Conservation (phyloP, 30 jellyfish, hydroid and myxozoan species). For the Aurelia aurita complex sp. Pacific region DNA sequence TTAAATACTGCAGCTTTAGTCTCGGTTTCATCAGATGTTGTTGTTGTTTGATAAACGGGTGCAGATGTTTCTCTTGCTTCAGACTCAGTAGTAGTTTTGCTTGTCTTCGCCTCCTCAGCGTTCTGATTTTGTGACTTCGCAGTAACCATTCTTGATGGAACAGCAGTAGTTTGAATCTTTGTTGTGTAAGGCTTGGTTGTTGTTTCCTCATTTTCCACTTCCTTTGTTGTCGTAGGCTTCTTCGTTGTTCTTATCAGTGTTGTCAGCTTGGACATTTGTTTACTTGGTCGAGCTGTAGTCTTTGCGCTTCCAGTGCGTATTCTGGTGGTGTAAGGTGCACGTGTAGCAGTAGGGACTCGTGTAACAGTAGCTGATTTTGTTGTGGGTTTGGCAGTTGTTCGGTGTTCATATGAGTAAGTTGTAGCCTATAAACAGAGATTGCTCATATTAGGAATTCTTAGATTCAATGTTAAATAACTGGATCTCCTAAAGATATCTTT, state of each 20-base stretch:
- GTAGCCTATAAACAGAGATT: neutral
- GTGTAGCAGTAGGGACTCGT: too few species aligned
- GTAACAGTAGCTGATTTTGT: neutral
- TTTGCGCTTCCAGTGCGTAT: slow-evolving; percentile 17
- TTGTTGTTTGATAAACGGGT: slow-evolving; percentile 17
- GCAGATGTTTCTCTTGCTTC: slow-evolving; percentile 9
- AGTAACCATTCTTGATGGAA: too few species aligned
- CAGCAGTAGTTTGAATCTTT: neutral
- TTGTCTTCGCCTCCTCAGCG: slow-evolving; percentile 3
- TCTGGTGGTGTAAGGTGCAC: too few species aligned
- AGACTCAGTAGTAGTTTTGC: slow-evolving; percentile 9
- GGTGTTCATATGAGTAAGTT: neutral
- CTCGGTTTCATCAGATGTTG: neutral
- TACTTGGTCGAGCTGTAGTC: slow-evolving; percentile 8
- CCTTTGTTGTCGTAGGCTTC: slow-evolving; percentile 11
- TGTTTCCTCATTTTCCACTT: slow-evolving; percentile 1
- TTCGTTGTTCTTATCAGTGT: slow-evolving; percentile 12
- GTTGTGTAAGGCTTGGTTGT: neutral
- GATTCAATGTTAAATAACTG: too few species aligned
- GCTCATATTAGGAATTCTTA: neutral
- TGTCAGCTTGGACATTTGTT: neutral
- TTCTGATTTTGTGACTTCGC: neutral
- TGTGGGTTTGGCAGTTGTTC: neutral
- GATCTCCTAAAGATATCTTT: too few species aligned
- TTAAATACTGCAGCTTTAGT: neutral